Evolutionary conservation across 2,797 vertebrate genomes (phyloP).

Genomic region (Poecilia gillii): DNA sequence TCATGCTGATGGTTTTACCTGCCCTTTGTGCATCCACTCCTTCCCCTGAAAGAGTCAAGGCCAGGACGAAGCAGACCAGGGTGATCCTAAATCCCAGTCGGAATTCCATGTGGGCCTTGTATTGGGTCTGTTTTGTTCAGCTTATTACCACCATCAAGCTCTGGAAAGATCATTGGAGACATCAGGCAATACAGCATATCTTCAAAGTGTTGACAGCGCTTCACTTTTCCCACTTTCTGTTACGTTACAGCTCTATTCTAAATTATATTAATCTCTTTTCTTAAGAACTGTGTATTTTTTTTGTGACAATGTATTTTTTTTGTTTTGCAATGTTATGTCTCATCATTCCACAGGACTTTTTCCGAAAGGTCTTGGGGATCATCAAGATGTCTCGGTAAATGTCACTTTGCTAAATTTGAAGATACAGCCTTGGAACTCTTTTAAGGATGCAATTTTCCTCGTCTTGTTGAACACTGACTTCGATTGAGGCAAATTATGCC

Average conservation of each 20-base stretch:
- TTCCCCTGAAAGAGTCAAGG: constrained; percentile 70
- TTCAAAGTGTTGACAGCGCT: not conserved
- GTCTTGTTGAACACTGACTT: not conserved
- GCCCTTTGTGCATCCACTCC: constrained; percentile 80
- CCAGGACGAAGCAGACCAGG: constrained; percentile 75
- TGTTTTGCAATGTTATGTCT: not conserved
- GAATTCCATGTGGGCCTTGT: constrained; percentile 75
- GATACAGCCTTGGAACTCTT: not conserved
- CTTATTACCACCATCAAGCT: constrained; percentile 75
- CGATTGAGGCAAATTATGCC: not conserved
- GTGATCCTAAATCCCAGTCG: constrained; percentile 75
- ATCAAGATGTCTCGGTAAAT: not conserved
- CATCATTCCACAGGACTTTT: not conserved
- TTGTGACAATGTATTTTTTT: not conserved
- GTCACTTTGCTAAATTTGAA: not conserved
- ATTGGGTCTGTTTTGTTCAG: constrained; percentile 59
- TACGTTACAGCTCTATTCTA: not conserved
- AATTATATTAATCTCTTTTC: not conserved
- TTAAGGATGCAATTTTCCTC: not conserved
- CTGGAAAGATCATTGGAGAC: constrained; percentile 53
- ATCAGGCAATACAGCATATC: constrained; percentile 21
- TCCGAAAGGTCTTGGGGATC: not conserved
- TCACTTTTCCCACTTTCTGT: not conserved
- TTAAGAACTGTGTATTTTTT: too few species aligned
- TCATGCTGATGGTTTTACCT: constrained; percentile 66